Conservation (phyloP, 2,113 vertebrate genomes). For the Rostratula benghalensis region DNA sequence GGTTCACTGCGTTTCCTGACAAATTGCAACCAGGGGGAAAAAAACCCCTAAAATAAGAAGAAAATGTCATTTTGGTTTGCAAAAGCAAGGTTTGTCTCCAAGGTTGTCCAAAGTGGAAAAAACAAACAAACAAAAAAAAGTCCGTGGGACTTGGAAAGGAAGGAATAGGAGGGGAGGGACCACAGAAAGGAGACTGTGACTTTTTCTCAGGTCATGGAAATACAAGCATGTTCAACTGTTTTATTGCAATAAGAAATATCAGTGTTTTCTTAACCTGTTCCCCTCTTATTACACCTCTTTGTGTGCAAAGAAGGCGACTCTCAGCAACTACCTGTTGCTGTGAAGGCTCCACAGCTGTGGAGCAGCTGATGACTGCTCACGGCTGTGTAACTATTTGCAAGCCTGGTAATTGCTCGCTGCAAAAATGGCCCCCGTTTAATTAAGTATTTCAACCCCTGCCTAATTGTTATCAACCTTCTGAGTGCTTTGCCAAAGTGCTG, state of each 20-base stretch:
- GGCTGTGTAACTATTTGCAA: neutral
- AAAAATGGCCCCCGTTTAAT: neutral
- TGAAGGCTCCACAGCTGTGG: neutral
- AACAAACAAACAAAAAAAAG: neutral
- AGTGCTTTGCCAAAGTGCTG: neutral
- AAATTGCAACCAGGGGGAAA: neutral
- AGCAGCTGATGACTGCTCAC: neutral
- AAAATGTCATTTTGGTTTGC: neutral
- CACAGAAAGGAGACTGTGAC: neutral
- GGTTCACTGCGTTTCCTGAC: neutral
- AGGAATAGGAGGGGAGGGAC: neutral
- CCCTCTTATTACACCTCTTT: neutral
- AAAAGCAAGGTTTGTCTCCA: neutral
- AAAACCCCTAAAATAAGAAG: neutral
- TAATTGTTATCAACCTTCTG: neutral
- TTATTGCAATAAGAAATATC: neutral
- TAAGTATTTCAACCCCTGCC: neutral
- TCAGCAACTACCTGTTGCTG: neutral
- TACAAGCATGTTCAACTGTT: rapidly evolving
- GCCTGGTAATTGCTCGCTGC: neutral
- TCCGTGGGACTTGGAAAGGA: rapidly evolving
- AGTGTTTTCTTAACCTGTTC: neutral
- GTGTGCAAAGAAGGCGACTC: neutral
- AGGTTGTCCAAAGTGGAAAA: neutral
- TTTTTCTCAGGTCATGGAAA: neutral